A percentile compares a stretch with the other conserved stretches of the same genome.
phyloP scores from a whole-genome alignment of 2,888 invertebrate species.

The Tachina grossa region DNA sequence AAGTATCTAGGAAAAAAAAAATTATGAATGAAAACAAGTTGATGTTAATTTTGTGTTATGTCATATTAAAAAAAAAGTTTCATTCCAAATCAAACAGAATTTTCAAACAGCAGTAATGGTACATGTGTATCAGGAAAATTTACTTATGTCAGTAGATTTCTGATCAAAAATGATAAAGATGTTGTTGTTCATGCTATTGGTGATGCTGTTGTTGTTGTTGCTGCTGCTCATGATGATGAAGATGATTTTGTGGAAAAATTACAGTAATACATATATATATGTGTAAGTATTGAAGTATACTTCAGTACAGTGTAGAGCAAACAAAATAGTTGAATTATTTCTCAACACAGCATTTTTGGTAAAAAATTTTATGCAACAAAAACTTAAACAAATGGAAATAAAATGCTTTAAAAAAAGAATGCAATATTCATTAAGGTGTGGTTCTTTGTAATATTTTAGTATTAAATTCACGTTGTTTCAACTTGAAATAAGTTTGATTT shows the following conservation, averaged over 20 bases:
- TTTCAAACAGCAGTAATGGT: slow-evolving; percentile 63
- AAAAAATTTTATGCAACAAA: no score
- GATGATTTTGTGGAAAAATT: slow-evolving; percentile 38
- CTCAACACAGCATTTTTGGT: no score
- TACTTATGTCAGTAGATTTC: slow-evolving; percentile 46
- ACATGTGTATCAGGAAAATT: slow-evolving; percentile 47
- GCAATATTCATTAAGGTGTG: no score
- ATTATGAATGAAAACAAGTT: slow-evolving; percentile 10
- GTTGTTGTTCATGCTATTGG: slow-evolving; percentile 29
- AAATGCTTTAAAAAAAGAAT: no score
- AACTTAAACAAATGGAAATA: no score
- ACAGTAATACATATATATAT: not conserved
- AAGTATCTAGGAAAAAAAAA: not conserved
- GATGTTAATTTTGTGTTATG: slow-evolving; percentile 65
- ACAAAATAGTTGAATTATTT: not conserved
- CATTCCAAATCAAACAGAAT: slow-evolving; percentile 65
- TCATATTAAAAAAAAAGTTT: slow-evolving; percentile 38
- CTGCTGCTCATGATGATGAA: slow-evolving; percentile 21
- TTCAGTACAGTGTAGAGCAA: slow-evolving; percentile 25
- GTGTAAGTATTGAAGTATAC: not conserved
- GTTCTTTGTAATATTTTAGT: no score
- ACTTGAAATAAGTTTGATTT: no score
- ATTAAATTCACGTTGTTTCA: no score
- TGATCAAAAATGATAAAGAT: slow-evolving; percentile 23
- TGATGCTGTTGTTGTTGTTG: slow-evolving; percentile 1